A percentile compares a stretch with the other conserved stretches of the same genome.
Evolutionary conservation across 2,797 vertebrate species (phyloP).

Genomic region (Micromesistius poutassou): DNA sequence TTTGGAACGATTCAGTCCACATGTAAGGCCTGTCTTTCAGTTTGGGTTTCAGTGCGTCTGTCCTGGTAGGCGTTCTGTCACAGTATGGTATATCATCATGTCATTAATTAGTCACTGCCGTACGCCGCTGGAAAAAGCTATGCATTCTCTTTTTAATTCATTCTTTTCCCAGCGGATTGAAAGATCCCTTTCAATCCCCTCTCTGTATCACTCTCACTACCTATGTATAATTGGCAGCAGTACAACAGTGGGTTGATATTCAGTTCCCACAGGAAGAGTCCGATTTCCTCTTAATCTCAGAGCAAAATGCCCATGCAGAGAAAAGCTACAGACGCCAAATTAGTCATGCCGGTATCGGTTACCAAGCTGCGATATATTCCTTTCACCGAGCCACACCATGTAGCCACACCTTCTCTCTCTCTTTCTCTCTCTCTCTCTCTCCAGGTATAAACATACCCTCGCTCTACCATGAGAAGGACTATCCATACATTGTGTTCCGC

Average conservation of each 20-base stretch:
- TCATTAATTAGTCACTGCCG: background rate
- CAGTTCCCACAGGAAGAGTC: constrained; percentile 39
- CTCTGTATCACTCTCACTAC: background rate
- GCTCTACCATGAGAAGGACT: background rate
- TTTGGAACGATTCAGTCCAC: background rate
- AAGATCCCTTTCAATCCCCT: background rate
- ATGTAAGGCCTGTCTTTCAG: background rate
- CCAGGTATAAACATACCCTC: too few relatives aligned
- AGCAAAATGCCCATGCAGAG: constrained; percentile 42
- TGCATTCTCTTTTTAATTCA: background rate
- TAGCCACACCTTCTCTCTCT: background rate
- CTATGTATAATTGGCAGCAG: background rate
- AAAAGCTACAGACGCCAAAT: constrained; percentile 41
- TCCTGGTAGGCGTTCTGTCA: background rate
- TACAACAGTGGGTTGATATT: constrained; percentile 27
- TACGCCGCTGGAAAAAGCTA: background rate
- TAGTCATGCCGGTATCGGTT: constrained; percentile 37
- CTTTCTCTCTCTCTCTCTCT: too few relatives aligned
- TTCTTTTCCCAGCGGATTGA: background rate
- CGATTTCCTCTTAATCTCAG: constrained; percentile 45
- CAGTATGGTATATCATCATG: background rate
- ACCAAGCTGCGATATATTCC: constrained; percentile 17
- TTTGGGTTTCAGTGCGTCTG: too few relatives aligned
- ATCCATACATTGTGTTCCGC: background rate
- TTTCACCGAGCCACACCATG: constrained; percentile 9